phyloP scores from a whole-genome alignment of 1,140 invertebrate genomes.

The Acromyrmex heyeri region DNA sequence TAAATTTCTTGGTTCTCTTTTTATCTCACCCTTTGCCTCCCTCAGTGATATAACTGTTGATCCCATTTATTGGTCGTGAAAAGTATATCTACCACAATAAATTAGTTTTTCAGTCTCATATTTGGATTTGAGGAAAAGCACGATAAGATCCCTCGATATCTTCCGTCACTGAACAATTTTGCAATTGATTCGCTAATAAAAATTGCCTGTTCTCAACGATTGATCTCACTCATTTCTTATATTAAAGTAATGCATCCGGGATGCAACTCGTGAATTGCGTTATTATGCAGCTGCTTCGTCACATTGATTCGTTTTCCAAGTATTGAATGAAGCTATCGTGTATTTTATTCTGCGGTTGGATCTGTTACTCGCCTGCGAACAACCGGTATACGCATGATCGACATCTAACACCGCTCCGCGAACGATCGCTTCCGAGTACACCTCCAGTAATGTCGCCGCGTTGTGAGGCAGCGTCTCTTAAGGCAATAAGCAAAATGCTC shows the following conservation, averaged over 20 bases:
- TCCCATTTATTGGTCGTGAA: constrained; percentile 2
- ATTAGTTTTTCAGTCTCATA: constrained; percentile 26
- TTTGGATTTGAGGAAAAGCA: constrained; percentile 18
- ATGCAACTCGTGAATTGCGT: constrained; percentile 24
- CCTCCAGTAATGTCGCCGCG: background rate
- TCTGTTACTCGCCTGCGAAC: constrained; percentile 19
- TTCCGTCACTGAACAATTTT: background rate
- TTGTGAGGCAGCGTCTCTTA: constrained; percentile 47
- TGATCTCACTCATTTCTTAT: constrained; percentile 10
- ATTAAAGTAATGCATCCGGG: constrained; percentile 40
- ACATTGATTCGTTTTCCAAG: background rate
- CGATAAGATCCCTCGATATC: background rate
- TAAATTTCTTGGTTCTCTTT: background rate
- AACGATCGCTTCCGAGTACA: constrained; percentile 33
- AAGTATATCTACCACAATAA: constrained; percentile 10
- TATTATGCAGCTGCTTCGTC: background rate
- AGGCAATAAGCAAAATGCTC: constrained; percentile 62
- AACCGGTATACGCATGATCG: constrained; percentile 38
- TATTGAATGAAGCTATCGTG: constrained; percentile 49
- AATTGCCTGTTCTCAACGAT: background rate
- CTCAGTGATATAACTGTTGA: background rate
- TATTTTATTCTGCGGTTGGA: constrained; percentile 30
- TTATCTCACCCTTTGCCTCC: background rate
- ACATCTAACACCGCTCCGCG: constrained; percentile 22
- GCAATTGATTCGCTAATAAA: constrained; percentile 6